These are phyloP conservation scores for Fragum whitleyi DNA, from an alignment of 2,888 invertebrate genomes.

Conservation along the genomic window DNA sequence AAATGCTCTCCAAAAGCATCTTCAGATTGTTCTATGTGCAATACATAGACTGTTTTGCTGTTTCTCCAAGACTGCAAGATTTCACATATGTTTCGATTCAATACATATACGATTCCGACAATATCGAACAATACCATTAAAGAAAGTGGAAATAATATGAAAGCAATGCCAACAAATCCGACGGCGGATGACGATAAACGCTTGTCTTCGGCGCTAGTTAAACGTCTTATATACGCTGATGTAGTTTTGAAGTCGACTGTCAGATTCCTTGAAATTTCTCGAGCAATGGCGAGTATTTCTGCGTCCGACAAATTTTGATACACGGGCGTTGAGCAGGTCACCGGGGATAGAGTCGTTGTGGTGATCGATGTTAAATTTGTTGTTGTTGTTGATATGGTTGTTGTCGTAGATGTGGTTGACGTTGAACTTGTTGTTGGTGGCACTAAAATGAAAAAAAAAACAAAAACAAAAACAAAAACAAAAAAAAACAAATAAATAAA, in stretches of 20 bases:
- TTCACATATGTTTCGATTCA: not conserved
- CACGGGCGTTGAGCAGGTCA: not conserved
- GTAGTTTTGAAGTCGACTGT: conserved; percentile 7
- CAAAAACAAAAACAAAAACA: too few relatives aligned
- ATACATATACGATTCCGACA: not conserved
- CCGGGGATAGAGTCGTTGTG: not conserved
- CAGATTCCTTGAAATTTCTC: conserved; percentile 13
- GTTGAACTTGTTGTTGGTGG: conserved; percentile 5
- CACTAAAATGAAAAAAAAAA: too few relatives aligned
- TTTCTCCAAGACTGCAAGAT: not conserved
- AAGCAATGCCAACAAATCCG: not conserved
- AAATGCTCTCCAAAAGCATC: not conserved
- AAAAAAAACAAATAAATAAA: too few relatives aligned
- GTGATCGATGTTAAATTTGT: not conserved
- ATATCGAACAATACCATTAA: not conserved
- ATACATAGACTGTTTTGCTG: not conserved
- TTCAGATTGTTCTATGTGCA: not conserved
- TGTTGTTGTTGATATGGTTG: not conserved
- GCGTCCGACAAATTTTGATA: not conserved
- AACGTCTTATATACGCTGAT: conserved; percentile 1
- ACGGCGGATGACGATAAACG: conserved; percentile 6
- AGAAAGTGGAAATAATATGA: not conserved
- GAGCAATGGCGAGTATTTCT: not conserved
- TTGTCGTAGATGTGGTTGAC: not conserved
- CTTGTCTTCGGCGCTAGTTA: not conserved